Percentiles rank a stretch among this genome's conserved stretches.
These are phyloP conservation scores for Oreochromis aureus DNA, from an alignment of 2,113 vertebrate species.

Conservation along the genomic window DNA sequence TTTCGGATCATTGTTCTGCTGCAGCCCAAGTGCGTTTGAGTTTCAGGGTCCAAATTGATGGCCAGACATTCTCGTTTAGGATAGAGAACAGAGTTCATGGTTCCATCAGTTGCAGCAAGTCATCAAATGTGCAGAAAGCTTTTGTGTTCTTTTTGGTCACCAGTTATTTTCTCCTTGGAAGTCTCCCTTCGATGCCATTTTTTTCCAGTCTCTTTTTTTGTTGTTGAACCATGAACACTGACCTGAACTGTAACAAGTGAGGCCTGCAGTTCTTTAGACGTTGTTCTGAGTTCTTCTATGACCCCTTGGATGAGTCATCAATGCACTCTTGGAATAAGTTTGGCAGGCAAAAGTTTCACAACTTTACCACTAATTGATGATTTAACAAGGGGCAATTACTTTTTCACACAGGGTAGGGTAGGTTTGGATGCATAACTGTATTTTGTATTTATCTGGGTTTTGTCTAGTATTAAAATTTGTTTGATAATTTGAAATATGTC, in stretches of 20 bases:
- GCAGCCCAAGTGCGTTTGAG: accelerated
- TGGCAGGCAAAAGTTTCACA: background rate
- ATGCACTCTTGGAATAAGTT: background rate
- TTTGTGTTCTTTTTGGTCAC: background rate
- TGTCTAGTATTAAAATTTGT: background rate
- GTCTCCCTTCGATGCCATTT: background rate
- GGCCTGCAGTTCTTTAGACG: background rate
- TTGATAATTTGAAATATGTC: background rate
- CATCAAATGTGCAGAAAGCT: accelerated
- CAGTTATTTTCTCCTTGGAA: background rate
- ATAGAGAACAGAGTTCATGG: background rate
- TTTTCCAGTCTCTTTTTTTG: background rate
- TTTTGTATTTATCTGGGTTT: background rate
- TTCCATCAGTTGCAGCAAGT: background rate
- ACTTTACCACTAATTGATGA: background rate
- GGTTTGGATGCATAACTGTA: background rate
- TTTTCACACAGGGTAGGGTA: background rate
- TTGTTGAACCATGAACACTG: background rate
- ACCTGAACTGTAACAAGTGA: background rate
- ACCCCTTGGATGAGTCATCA: background rate
- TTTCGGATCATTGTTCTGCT: background rate
- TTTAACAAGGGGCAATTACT: background rate
- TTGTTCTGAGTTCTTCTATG: background rate
- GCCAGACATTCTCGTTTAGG: accelerated
- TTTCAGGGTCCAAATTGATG: background rate